Base-by-base conservation (phyloP, 2,888 invertebrate species). In the Gortyna flavago region DNA sequence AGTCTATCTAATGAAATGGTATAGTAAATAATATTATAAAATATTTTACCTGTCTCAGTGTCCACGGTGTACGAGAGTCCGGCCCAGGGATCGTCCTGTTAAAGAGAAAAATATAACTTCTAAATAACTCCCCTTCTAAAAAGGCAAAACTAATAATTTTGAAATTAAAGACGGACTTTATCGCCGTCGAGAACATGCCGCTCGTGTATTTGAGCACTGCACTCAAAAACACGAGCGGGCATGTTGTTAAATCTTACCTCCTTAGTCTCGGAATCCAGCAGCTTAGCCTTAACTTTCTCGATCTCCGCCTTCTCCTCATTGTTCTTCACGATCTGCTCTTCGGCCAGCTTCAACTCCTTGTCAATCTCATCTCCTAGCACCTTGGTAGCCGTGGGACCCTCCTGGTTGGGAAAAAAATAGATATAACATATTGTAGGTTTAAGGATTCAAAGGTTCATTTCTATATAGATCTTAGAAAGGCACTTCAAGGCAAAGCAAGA, bases 31-130 rank as follows among this genome's bases (percentile, higher is more conserved):
- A 54, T 54, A 72, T 59, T 29, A 44, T 48, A 11, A 74, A 66
- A 1, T 0, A 18, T n/a, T 97, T 97, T 93, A 98, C 99, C 99
- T 85, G 99, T 99, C 95, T 99, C 99, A 25, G 98, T 98, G 92
- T 99, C 99, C 80, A 99, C 98, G 83, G 98, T 98, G 95, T 98
- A 98, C 0, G 98, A 97, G 11, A 98, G 97, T 38, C 98, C 98
- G 44, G 98, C 98, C 98, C 98, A 98, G 9, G 98, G 98, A 92
- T 98, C 98, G 59, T 97, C 97, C 92, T 97, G 91, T 0, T 77
- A 79, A 74, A 6, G 57, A 61, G 18, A 32, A 21, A 32, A 21
- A 51, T 8, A 21, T 21, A 51, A 21, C 51, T 41, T n/a, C n/a
- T 38, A 5, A 38, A 16, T 51, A 51, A 51, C 21, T 21, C 51